Conservation (phyloP, 2,888 invertebrate species). For the Athetis lepigone region DNA sequence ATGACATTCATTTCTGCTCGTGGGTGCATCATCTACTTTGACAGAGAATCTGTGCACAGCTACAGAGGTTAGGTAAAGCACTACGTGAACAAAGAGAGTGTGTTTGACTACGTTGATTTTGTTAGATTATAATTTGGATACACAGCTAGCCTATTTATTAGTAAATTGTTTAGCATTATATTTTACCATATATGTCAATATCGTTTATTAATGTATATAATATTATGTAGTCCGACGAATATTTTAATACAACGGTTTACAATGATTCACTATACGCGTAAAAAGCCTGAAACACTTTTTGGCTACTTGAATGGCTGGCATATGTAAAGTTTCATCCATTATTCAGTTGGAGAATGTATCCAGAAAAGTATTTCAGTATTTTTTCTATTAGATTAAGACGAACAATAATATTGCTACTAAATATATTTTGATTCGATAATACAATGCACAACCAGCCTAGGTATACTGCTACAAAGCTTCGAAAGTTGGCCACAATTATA, state of each 20-base stretch:
- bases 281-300: conserved; percentile 49
- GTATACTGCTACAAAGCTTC: conserved; percentile 48
- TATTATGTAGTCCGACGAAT: conserved; percentile 45
- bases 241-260: conserved; percentile 36
- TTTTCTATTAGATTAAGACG: conserved; percentile 28
- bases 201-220: conserved; percentile 64
- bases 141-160: conserved; percentile 69
- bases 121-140: conserved; percentile 59
- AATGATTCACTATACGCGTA: conserved; percentile 42
- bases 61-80: conserved; percentile 75
- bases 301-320: conserved; percentile 26
- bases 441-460: conserved; percentile 44
- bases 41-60: conserved; percentile 75
- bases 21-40: conserved; percentile 72
- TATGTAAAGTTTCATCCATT: conserved; percentile 3
- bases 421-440: conserved; percentile 34
- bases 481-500: conserved; percentile 39
- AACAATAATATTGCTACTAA: conserved; percentile 37
- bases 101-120: conserved; percentile 51
- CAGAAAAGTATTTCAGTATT: conserved; percentile 49
- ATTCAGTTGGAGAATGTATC: conserved; percentile 21
- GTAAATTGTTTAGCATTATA: conserved; percentile 52
- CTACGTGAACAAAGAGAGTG: conserved; percentile 76
- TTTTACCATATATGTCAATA: conserved; percentile 61
- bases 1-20: conserved; percentile 55